Evolutionary conservation across 2,113 vertebrate species (phyloP), one percentile per base, ranked within the genome.

Genomic region (Antennarius striatus): DNA sequence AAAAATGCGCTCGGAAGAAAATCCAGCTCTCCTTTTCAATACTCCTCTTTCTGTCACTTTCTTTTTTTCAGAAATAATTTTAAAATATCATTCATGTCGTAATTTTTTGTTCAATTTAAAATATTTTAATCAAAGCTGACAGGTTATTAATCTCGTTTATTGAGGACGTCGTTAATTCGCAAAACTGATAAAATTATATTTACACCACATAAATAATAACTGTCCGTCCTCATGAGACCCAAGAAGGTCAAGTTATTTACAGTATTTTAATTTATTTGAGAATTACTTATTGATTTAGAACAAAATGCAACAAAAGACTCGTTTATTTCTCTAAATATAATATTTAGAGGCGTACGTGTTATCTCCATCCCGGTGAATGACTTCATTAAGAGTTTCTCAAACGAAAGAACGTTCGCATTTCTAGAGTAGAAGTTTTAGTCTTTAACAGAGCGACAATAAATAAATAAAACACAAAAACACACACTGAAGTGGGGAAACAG

Each of bases 1-100:
- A 49, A 66, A 55, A 62, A 48, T 13, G 55, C 39, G 54, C 45
- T 42, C 16, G 5, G 60, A 42, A 1, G 2, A 60, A 63, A 78
- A 64, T 57, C 22, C 10, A n/a, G 0, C 56, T n/a, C n/a, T 4
- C 56, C 43, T 49, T 0, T 68, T 65, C 53, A 36, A 49, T 4
- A 7, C 32, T 7, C 32, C 32, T 36, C 32, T 36, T 36, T 36
- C 32, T 50, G 10, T 4, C 16, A 42, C 52, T 57, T 62, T 42
- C 5, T 16, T 46, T 28, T 28, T 32, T 3, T 5, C 1, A 22
- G 29, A 1, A 46, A 6, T 39, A 2, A 39, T 7, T 10, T 17
- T 10, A 51, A 45, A 17, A 10, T 2, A 9, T 17, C 10, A 0
- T 30, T 54, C 3, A 6, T 54, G 13, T 29, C 3, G 1, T 30